These are phyloP conservation scores for Penaeus monodon DNA, from an alignment of 2,888 invertebrate genomes.

Conservation along the genomic window DNA sequence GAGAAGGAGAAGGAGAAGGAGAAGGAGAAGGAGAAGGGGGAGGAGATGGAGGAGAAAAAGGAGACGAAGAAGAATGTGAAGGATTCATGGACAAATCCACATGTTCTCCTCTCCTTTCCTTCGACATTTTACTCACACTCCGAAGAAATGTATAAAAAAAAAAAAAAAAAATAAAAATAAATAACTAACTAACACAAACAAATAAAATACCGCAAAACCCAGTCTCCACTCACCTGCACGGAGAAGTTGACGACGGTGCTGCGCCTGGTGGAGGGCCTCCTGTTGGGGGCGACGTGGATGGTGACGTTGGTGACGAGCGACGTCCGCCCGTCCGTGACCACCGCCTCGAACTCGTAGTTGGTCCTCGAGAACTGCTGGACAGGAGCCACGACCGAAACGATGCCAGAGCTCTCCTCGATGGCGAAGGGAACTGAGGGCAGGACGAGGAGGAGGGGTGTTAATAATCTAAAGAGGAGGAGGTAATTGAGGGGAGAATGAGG, in stretches of 20 bases:
- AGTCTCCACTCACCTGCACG: constrained; percentile 41
- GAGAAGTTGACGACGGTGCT: constrained; percentile 48
- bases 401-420: constrained; percentile 88
- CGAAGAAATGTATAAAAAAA: no score
- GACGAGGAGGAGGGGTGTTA: background rate
- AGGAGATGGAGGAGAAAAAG: no score
- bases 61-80: no score
- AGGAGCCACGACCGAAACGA: constrained; percentile 86
- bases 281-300: constrained; percentile 77
- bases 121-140: no score
- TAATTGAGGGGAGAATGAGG: background rate
- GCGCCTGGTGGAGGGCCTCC: constrained; percentile 27
- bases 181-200: no score
- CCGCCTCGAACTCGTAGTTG: constrained; percentile 85
- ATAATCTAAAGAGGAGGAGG: no score
- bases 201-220: background rate
- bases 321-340: constrained; percentile 78
- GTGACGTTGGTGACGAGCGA: constrained; percentile 86
- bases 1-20: no score
- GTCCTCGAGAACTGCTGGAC: constrained; percentile 78
- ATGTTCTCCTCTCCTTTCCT: no score
- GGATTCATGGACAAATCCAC: no score
- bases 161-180: no score
- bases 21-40: no score
- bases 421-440: constrained; percentile 85